phyloP scores from a whole-genome alignment of 2,797 vertebrate genomes.

The Acanthopagrus latus region DNA sequence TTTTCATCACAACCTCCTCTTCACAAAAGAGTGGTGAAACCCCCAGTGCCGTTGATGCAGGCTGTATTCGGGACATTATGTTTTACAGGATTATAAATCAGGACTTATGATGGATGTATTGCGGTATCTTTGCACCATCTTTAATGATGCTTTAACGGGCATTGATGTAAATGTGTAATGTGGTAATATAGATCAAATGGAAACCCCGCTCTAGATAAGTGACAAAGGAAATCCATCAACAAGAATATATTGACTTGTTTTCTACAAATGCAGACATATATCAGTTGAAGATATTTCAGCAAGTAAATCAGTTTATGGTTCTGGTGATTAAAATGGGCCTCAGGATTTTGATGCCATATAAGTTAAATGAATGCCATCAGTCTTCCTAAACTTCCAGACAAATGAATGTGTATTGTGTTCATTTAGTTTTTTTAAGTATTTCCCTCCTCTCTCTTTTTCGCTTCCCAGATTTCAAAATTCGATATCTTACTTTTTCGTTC shows the following conservation, averaged over 20 bases:
- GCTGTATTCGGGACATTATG: background rate
- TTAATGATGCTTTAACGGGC: slow-evolving; percentile 43
- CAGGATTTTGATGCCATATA: background rate
- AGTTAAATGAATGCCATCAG: background rate
- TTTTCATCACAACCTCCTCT: slow-evolving; percentile 4
- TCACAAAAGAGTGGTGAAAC: background rate
- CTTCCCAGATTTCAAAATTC: background rate
- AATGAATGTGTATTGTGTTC: slow-evolving; percentile 24
- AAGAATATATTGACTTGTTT: slow-evolving; percentile 23
- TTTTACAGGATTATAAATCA: slow-evolving; percentile 32
- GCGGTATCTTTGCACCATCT: slow-evolving; percentile 17
- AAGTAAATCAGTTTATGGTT: background rate
- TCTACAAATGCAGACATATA: background rate
- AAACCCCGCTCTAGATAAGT: slow-evolving; percentile 10
- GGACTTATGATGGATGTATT: slow-evolving; percentile 29
- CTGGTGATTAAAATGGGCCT: slow-evolving; percentile 4
- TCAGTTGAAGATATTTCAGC: slow-evolving; percentile 28
- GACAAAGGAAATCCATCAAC: slow-evolving; percentile 42
- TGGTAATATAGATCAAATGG: slow-evolving; percentile 31
- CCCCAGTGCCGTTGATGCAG: background rate
- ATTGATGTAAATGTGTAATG: slow-evolving; percentile 39
- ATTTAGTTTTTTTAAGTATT: background rate
- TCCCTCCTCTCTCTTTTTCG: slow-evolving; percentile 20
- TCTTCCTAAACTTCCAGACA: background rate
- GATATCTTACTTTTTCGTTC: slow-evolving; percentile 13